Evolutionary conservation across 1,140 invertebrate species (phyloP), one percentile per base, ranked within the genome.

Genomic region (Oncopodura yosiiana): DNA sequence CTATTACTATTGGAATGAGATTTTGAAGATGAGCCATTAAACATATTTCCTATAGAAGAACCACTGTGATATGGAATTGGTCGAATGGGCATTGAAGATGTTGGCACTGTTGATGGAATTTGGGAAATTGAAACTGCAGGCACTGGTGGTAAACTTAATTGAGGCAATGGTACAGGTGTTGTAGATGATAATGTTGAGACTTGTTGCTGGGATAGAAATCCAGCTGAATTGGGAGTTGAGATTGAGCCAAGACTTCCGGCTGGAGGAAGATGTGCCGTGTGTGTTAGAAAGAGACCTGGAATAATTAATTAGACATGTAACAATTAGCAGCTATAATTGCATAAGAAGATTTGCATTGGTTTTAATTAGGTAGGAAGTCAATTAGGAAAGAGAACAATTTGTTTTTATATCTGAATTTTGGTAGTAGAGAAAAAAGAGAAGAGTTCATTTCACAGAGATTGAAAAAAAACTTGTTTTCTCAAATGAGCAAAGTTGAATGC

Each of bases 141-240:
- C 11, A 19, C 19, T 21, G 19, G 16, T 42, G 38, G 30, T 30
- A 41, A 24, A 12, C n/a, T n/a, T n/a, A n/a, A n/a, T n/a, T n/a
- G n/a, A n/a, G n/a, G n/a, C n/a, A n/a, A n/a, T n/a, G n/a, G n/a
- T n/a, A n/a, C n/a, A n/a, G n/a, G 30, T 26, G 29, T 23, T 59
- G 5, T 27, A 24, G 16, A 14, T 23, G 24, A 14, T 37, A 14
- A 32, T 27, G 16, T n/a, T 53, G 73, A 67, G 62, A 32, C 49
- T 68, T 68, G 51, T 65, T 65, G 60, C 45, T 5, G 36, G 67
- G 68, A 11, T 67, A 67, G 1, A 70, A n/a, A 70, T 58, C 72
- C 71, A 6, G 69, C 68, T 6, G 70, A 71, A 3, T 69, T 69
- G 32, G 68, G 68, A 32, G 70, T 73, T 3, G 71, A 70, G 36